Percentiles rank a stretch among this genome's conserved stretches.
Conservation (phyloP, 2,113 vertebrate species). For the Corvus hawaiiensis region DNA sequence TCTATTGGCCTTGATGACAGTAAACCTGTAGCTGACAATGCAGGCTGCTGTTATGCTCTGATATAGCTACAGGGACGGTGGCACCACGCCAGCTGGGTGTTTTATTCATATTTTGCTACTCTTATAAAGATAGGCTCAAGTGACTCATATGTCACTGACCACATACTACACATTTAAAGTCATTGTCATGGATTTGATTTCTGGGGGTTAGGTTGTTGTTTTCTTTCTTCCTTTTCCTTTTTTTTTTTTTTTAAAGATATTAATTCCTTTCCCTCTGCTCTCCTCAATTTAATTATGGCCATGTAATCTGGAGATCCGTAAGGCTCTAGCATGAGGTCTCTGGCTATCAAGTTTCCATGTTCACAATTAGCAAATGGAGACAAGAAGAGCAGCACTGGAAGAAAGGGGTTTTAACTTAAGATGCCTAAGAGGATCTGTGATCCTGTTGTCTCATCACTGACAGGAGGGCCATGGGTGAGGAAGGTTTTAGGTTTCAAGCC, state of each 20-base stretch:
- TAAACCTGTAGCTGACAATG: background rate
- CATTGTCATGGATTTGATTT: conserved; percentile 14
- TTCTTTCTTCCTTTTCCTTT: background rate
- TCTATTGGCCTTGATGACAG: background rate
- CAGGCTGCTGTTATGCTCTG: background rate
- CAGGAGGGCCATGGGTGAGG: background rate
- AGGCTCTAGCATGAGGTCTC: conserved; percentile 30
- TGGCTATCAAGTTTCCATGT: conserved; percentile 31
- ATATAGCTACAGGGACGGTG: background rate
- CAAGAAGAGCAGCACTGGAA: background rate
- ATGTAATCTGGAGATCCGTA: conserved; percentile 40
- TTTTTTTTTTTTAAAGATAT: background rate
- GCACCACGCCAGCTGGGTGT: background rate
- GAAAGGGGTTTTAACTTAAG: conserved; percentile 17
- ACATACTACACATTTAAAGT: conserved; percentile 35
- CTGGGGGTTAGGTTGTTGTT: background rate
- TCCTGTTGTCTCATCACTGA: background rate
- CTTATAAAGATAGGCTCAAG: conserved; percentile 19
- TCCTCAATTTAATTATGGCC: conserved; percentile 50
- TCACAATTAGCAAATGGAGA: conserved; percentile 61
- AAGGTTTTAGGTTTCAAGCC: background rate
- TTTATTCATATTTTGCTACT: conserved; percentile 10
- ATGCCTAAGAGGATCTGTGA: conserved; percentile 8
- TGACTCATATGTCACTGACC: conserved; percentile 52
- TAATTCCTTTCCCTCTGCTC: conserved; percentile 9